A percentile compares a stretch with the other conserved stretches of the same genome.
phyloP scores from a whole-genome alignment of 2,113 vertebrate species.

The Typhlomys cinereus region DNA sequence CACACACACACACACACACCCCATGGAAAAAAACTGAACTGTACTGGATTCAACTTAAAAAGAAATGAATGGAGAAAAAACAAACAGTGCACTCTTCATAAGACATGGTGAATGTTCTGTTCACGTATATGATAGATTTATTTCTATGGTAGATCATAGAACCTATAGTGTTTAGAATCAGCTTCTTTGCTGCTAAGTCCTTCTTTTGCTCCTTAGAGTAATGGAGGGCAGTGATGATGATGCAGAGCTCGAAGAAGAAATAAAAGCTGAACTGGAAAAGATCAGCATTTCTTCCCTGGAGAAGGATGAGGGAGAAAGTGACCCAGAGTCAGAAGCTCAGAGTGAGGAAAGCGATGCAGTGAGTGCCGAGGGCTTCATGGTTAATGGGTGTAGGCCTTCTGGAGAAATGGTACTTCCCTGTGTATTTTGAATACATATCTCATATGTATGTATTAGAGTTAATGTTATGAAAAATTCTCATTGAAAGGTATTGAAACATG shows the following conservation, averaged over 20 bases:
- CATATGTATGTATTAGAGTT: neutral
- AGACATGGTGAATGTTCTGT: neutral
- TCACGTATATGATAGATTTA: neutral
- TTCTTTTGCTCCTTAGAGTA: constrained; percentile 8
- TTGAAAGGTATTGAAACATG: neutral
- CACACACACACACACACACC: too few species aligned
- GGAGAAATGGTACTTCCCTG: neutral
- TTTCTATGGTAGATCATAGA: neutral
- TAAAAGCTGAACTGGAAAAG: constrained; percentile 84
- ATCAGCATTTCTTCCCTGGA: constrained; percentile 81
- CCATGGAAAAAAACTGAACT: too few species aligned
- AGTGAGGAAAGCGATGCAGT: constrained; percentile 78
- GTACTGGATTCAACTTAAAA: neutral
- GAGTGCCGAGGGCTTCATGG: too few species aligned
- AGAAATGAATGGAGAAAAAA: neutral
- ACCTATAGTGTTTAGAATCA: neutral
- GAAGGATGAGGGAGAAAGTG: constrained; percentile 74
- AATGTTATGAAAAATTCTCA: neutral
- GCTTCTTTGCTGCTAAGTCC: neutral
- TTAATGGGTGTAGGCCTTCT: constrained; percentile 31
- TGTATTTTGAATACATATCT: neutral
- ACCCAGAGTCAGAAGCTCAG: constrained; percentile 72
- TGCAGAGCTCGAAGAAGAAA: constrained; percentile 76
- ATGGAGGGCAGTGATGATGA: constrained; percentile 66
- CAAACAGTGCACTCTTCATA: neutral